Evolutionary conservation across 2,113 vertebrate genomes (phyloP).

Genomic region (Barnardius zonarius): DNA sequence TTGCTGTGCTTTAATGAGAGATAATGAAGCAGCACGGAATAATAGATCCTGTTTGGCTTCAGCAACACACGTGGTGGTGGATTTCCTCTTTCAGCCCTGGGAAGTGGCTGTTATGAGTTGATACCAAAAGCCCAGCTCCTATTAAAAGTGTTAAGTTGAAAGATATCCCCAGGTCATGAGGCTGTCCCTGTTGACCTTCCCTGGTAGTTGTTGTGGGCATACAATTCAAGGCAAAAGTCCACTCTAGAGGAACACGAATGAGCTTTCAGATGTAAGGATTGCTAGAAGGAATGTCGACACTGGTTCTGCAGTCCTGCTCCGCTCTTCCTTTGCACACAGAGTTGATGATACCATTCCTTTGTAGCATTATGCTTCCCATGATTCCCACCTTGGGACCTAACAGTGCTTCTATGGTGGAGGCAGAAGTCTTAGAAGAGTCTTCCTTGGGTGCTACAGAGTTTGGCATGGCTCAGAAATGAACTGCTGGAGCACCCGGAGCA

Average conservation of each 20-base stretch:
- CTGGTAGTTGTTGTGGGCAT: background rate
- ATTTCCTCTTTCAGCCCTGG: background rate
- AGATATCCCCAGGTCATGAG: background rate
- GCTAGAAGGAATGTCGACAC: background rate
- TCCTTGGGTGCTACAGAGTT: background rate
- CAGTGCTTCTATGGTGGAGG: fast-evolving
- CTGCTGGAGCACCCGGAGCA: background rate
- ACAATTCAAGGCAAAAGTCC: background rate
- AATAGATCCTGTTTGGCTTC: background rate
- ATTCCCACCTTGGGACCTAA: background rate
- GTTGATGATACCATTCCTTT: background rate
- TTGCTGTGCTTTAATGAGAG: background rate
- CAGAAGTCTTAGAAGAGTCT: background rate
- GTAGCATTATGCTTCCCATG: background rate
- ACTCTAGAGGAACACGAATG: background rate
- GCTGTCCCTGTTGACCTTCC: background rate
- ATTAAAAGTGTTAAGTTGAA: background rate
- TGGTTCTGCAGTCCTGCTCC: background rate
- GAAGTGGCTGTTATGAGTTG: background rate
- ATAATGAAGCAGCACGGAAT: background rate
- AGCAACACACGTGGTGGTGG: background rate
- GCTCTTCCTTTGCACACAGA: background rate
- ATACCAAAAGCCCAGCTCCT: background rate
- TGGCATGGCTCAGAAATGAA: background rate
- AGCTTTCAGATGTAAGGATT: background rate